Evolutionary conservation across 1,140 invertebrate species (phyloP).

Genomic region (Campoletis sonorensis): DNA sequence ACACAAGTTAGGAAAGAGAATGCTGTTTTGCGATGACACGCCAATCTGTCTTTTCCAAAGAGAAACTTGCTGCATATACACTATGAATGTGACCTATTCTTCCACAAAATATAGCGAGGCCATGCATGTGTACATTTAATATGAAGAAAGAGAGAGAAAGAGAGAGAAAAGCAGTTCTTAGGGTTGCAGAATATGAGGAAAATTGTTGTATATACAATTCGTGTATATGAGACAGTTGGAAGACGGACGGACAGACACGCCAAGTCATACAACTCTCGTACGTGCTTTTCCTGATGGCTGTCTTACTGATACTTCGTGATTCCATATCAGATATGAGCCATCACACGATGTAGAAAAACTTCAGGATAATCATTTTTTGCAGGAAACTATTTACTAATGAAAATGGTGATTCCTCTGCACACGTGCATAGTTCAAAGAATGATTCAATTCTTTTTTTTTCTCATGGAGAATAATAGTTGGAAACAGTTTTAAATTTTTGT

Average conservation of each 20-base stretch:
- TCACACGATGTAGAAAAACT: not conserved
- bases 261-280: conserved; percentile 16
- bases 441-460: too few species aligned
- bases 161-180: not conserved
- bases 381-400: not conserved
- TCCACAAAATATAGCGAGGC: conserved; percentile 26
- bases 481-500: too few species aligned
- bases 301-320: not conserved
- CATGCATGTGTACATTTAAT: conserved; percentile 12
- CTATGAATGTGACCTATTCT: conserved; percentile 27
- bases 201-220: conserved; percentile 5
- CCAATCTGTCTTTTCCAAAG: conserved; percentile 55
- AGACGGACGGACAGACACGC: conserved; percentile 20
- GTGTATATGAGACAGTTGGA: conserved; percentile 13
- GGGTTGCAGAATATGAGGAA: not conserved
- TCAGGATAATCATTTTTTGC: not conserved
- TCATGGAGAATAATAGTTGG: too few species aligned
- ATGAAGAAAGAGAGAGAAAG: not conserved
- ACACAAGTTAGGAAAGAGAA: not conserved
- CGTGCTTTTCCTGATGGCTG: not conserved
- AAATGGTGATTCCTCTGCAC: not conserved
- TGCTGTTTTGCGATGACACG: conserved; percentile 57
- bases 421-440: not conserved
- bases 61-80: conserved; percentile 28
- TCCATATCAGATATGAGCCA: not conserved